A percentile compares a stretch with the other conserved stretches of the same genome.
phyloP scores from a whole-genome alignment of 2,113 vertebrate species.

The Phylloscopus trochilus region DNA sequence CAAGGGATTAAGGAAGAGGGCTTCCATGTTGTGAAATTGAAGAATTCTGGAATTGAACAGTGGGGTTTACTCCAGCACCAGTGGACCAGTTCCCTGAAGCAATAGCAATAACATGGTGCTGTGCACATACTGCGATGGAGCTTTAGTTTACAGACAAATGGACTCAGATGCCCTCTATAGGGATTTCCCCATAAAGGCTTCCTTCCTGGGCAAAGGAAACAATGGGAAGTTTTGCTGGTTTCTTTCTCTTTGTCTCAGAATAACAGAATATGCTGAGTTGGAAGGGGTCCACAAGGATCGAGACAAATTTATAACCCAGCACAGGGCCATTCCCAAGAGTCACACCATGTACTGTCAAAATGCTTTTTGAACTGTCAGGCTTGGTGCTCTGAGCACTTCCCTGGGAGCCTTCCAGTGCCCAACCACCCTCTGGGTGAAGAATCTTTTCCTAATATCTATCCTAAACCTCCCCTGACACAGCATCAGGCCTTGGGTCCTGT shows the following conservation, averaged over 20 bases:
- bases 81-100: not conserved
- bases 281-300: not conserved
- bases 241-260: not conserved
- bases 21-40: not conserved
- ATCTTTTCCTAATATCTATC: not conserved
- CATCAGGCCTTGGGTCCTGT: not conserved
- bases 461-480: not conserved
- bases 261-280: not conserved
- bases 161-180: not conserved
- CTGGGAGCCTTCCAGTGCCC: not conserved
- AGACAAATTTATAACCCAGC: not conserved
- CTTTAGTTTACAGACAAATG: not conserved
- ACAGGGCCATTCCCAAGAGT: not conserved
- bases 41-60: not conserved
- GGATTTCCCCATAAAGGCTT: not conserved
- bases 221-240: fast-evolving
- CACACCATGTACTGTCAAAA: not conserved
- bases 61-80: not conserved
- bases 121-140: not conserved
- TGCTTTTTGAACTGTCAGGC: not conserved
- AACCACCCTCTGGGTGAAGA: not conserved
- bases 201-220: not conserved
- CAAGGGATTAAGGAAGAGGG: not conserved
- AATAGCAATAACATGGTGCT: fast-evolving
- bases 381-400: not conserved